Base-by-base conservation (phyloP, 2,113 vertebrate species). In the Cyphomyrus plagiostoma region DNA sequence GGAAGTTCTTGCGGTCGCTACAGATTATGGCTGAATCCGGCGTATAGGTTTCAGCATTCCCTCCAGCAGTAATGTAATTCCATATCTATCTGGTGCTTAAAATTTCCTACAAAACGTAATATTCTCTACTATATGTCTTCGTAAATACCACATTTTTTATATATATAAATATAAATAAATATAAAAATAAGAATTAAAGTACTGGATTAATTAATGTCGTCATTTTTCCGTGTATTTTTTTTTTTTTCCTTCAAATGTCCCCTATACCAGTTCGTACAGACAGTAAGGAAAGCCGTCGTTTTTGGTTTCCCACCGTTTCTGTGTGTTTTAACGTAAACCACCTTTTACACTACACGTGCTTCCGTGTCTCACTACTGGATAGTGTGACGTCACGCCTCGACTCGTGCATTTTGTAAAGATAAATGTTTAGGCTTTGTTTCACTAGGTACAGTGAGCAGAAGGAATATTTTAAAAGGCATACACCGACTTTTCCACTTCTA, bases 361-460 rank as follows among this genome's bases (percentile, higher is more conserved):
- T 89, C 88, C 88, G 10, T 39, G 88, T 52, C 88, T 83, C 88
- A 53, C 88, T 89, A 82, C 88, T 89, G 88, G 88, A 26, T 84
- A 80, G 70, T 30, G 88, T 7, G 88, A 50, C 88, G 7, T 80
- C 62, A 23, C 62, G 9, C 48, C 39, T 26, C n/a, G 46, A 70
- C 19, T 77, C 66, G 21, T 74, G 46, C 35, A 30, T 46, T 88
- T 48, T 84, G 45, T 46, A 45, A 45, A 46, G 19, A 10, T 46
- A 23, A 19, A 17, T 46, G 42, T 66, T 80, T 82, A 19, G 21
- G 30, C 45, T 17, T 80, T 26, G 1, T 83, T 56, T 70, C 30
- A 26, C n/a, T 86, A 10, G 21, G 74, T 83, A 3, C 50, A 23
- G 30, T 82, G n/a, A 26, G 46, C n/a, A 23, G 85, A 52, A 48